Evolutionary conservation across 2,113 vertebrate species (phyloP).

Genomic region (Odocoileus virginianus): DNA sequence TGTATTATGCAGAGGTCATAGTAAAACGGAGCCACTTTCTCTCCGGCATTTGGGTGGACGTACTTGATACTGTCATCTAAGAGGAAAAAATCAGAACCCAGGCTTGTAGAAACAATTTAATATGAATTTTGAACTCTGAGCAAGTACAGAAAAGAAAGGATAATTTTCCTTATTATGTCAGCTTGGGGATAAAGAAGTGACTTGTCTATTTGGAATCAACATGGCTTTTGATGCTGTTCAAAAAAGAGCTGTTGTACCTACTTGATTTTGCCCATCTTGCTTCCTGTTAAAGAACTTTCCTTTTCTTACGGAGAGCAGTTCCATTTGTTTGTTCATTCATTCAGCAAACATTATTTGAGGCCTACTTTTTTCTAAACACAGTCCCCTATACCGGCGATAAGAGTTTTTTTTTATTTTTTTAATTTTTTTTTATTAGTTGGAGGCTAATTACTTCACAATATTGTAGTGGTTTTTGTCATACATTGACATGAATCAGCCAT

Average conservation of each 20-base stretch:
- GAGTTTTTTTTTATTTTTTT: not conserved
- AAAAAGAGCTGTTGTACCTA: not conserved
- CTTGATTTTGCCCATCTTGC: not conserved
- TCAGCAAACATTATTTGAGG: not conserved
- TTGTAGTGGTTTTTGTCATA: no score
- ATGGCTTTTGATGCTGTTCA: not conserved
- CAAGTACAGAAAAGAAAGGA: not conserved
- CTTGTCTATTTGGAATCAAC: not conserved
- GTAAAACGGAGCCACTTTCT: not conserved
- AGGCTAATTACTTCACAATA: no score
- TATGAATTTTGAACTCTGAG: not conserved
- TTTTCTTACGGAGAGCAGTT: not conserved
- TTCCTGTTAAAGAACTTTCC: not conserved
- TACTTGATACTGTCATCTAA: not conserved
- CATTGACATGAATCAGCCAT: no score
- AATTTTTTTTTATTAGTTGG: no score
- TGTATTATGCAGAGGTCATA: not conserved
- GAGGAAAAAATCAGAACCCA: not conserved
- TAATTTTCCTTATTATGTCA: not conserved
- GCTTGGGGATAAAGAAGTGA: not conserved
- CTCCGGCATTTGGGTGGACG: not conserved
- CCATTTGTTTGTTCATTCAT: not conserved
- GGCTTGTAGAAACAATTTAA: not conserved
- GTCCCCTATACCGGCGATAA: not conserved
- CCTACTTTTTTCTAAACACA: not conserved